Base-by-base conservation (phyloP, 1,140 invertebrate species). In the Teleopsis dalmanni region DNA sequence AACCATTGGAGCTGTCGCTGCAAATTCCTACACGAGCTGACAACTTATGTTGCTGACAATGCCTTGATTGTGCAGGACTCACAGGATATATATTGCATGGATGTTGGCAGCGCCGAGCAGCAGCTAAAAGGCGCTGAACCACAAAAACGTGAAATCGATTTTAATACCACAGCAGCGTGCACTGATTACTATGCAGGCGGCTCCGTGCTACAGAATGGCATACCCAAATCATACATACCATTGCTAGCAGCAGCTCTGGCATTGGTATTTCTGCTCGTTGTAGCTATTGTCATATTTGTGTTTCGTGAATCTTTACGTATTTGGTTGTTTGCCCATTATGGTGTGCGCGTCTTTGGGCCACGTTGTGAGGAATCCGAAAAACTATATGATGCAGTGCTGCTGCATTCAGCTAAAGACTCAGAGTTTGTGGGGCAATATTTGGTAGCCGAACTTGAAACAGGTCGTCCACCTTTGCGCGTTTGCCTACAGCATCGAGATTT, bases 1-100 rank as follows among this genome's bases (percentile, higher is more conserved):
- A 95, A 95, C 66, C 79, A 79, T 3, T 94, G 90, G 90, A 87
- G 84, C 23, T 95, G 91, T 62, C 83, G 88, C 40, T 95, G 91
- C 72, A 84, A 87, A 61, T 94, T 91, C 68, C 75, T 93, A 36
- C 87, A 91, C 66, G 84, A 88, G 47, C 76, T 93, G 47, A 87
- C 88, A 33, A 77, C 81, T 25, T 95, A 90, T 81, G 80, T 92
- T 27, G 81, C 81, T 7, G 85, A 90, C 58, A 88, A 89, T 62
- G 81, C 82, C 3, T 77, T 84, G 59, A 87, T 88, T 70, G 81
- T 91, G 23, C 73, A 84, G 36, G 88, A 92, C 62, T 78, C 81
- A 33, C 76, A 76, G 47, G 82, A 87, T 53, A 81, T 91, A 14
- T 87, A 82, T 75, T 92, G 89, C 72, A 82, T 82, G 70, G 85